Evolutionary conservation across 2,113 vertebrate genomes (phyloP), one percentile per base, ranked within the genome.

Genomic region (Callospermophilus lateralis): DNA sequence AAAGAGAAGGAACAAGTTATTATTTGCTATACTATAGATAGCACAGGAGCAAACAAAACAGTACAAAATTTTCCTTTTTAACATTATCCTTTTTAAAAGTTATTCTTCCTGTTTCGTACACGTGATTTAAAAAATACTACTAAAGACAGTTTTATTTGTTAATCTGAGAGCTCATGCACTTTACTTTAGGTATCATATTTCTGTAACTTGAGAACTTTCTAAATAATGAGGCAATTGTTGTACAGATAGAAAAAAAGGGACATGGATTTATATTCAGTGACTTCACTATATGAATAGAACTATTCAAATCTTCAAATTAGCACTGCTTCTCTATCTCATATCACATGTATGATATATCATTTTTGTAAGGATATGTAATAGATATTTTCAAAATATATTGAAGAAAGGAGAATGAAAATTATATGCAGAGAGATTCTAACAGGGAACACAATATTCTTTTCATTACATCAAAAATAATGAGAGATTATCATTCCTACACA

Each of bases 171-270:
- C 1, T 76, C 15, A 89, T 45, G 8, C 7, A 28, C 17, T 48
- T 91, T 74, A 22, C 6, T 72, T 80, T 84, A 68, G 32, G 10
- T 48, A 45, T 61, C 3, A 32, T 65, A 88, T 42, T 81, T 22
- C 28, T 81, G 20, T 94, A 89, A 85, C 30, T 34, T 95, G 34
- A 81, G 93, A 93, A 68, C 13, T 74, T 65, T 91, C 61, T 67
- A 70, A 84, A 84, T 72, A 95, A 55, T 32, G 12, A 86, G 19
- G 19, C 51, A 48, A 0, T 90, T 88, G 3, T n/a, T 61, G 67
- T 2, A 9, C 6, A 58, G 0, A 3, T 11, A 73, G 1, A 37
- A 90, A 93, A 93, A 74, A 77, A 76, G 1, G 15, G 13, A 34
- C 2, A 74, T 7, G 3, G 3, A 20, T 53, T 32, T 2, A 91